phyloP scores from a whole-genome alignment of 2,797 vertebrate species.

The Eidolon dupreanum region DNA sequence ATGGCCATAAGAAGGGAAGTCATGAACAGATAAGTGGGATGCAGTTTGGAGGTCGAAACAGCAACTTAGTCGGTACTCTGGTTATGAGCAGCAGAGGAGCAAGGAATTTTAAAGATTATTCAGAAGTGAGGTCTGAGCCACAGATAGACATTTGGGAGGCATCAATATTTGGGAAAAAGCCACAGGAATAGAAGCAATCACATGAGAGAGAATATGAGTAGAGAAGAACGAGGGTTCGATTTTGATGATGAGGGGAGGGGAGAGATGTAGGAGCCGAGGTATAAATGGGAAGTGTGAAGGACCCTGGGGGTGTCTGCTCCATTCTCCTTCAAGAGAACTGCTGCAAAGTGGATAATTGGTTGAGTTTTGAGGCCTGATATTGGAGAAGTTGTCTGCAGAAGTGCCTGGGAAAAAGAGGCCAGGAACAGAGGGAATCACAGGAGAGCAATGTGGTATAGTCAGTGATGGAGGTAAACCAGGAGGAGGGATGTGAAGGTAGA shows the following conservation, averaged over 20 bases:
- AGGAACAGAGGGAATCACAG: background rate
- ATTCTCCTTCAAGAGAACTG: background rate
- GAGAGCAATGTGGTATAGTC: background rate
- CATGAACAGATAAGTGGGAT: background rate
- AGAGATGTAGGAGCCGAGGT: background rate
- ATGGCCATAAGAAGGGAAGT: background rate
- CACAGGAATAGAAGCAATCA: background rate
- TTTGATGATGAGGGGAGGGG: background rate
- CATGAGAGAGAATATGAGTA: background rate
- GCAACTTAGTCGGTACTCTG: background rate
- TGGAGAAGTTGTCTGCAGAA: background rate
- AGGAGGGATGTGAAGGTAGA: background rate
- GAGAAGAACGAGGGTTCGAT: background rate
- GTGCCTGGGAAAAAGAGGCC: background rate
- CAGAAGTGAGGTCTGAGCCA: background rate
- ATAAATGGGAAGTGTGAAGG: background rate
- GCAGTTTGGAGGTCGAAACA: background rate
- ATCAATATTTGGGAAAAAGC: background rate
- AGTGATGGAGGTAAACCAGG: background rate
- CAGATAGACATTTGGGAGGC: background rate
- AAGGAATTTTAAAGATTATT: background rate
- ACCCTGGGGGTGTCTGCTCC: too few relatives aligned
- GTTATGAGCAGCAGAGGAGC: background rate
- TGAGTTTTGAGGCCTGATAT: background rate
- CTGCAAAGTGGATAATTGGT: background rate